A percentile compares a stretch with the other conserved stretches of the same genome.
These are phyloP conservation scores for Hozukius guyotensis DNA, from an alignment of 2,797 vertebrate species.

Conservation along the genomic window DNA sequence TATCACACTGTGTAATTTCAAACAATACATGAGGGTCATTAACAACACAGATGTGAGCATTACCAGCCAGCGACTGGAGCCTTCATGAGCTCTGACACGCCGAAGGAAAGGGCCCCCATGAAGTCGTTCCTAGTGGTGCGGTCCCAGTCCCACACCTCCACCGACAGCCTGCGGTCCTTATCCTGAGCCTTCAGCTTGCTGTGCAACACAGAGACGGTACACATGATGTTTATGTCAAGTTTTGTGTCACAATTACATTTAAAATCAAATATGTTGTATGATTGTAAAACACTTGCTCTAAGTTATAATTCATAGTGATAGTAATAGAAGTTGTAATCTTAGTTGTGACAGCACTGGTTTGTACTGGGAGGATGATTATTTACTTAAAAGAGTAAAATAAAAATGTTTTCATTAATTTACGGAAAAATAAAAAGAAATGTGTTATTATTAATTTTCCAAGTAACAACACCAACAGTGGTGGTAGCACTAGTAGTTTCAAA, in stretches of 20 bases:
- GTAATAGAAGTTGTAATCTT: neutral
- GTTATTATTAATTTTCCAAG: too few species aligned
- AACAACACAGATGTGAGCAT: constrained; percentile 32
- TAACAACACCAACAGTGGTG: too few species aligned
- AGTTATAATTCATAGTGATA: neutral
- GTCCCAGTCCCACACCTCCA: constrained; percentile 99
- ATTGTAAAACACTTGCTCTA: neutral
- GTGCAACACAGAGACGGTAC: neutral
- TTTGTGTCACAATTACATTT: neutral
- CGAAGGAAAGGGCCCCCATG: constrained; percentile 97
- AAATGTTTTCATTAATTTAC: too few species aligned
- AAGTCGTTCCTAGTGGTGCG: constrained; percentile 97
- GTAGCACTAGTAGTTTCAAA: neutral
- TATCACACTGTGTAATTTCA: neutral
- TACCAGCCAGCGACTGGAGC: constrained; percentile 92
- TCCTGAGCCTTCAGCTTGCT: constrained; percentile 94
- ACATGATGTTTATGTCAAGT: neutral
- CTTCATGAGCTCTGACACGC: constrained; percentile 98
- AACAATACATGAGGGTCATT: neutral
- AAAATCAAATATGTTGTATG: neutral
- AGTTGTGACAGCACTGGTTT: neutral
- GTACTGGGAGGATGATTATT: too few species aligned
- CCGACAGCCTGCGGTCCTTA: constrained; percentile 93
- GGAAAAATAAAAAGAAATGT: too few species aligned
- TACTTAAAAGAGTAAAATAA: too few species aligned